phyloP scores from a whole-genome alignment of 1,140 invertebrate species.

The Drosophila tani region DNA sequence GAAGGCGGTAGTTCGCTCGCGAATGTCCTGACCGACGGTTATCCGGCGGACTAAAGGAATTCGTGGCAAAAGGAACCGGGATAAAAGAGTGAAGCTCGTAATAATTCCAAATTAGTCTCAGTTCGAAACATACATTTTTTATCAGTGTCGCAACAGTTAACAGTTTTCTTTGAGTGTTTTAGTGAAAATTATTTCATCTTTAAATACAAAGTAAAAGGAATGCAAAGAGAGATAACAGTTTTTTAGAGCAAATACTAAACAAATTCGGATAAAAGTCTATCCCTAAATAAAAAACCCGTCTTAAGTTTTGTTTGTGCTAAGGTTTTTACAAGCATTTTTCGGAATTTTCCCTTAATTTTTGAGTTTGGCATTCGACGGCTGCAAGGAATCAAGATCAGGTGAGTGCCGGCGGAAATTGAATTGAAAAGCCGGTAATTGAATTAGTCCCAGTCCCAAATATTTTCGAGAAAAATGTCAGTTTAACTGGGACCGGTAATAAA shows the following conservation, averaged over 20 bases:
- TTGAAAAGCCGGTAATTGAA: slow-evolving; percentile 34
- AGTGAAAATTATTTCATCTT: neutral
- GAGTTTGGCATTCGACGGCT: neutral
- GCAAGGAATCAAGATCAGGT: slow-evolving; percentile 14
- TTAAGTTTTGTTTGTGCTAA: too few relatives aligned
- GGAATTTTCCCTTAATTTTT: neutral
- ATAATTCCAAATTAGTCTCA: slow-evolving; percentile 1
- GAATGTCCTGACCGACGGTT: slow-evolving; percentile 72
- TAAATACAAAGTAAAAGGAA: too few relatives aligned
- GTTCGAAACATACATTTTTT: neutral
- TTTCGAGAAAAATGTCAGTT: slow-evolving; percentile 4
- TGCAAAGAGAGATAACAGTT: too few relatives aligned
- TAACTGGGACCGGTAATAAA: slow-evolving; percentile 12
- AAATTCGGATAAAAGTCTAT: neutral
- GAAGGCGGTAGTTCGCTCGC: slow-evolving; percentile 70
- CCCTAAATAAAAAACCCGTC: neutral
- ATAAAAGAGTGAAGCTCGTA: slow-evolving; percentile 14
- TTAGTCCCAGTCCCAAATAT: neutral
- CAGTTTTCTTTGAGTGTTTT: neutral
- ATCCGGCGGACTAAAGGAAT: slow-evolving; percentile 44
- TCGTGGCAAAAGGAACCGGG: neutral
- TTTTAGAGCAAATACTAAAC: too few relatives aligned
- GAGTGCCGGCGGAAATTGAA: slow-evolving; percentile 34
- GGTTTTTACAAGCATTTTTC: neutral
- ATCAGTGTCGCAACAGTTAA: neutral